A percentile compares a stretch with the other conserved stretches of the same genome.
These are phyloP conservation scores for Dendroctonus valens DNA, from an alignment of 1,140 invertebrate genomes.

Conservation along the genomic window DNA sequence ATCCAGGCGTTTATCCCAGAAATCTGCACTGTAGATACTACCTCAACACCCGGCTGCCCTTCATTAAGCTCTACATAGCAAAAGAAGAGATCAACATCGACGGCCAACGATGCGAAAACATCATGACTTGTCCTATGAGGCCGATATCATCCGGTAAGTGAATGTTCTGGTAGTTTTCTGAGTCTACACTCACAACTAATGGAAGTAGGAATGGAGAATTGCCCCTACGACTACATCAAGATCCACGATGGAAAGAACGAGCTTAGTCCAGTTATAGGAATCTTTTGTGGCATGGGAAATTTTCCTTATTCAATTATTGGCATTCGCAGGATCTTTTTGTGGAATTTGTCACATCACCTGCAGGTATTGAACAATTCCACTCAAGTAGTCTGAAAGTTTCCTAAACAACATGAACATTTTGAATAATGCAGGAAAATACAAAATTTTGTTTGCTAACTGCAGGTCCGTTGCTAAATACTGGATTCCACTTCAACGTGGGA, in stretches of 20 bases:
- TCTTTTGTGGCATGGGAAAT: slow-evolving; percentile 90
- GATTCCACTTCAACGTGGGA: slow-evolving; percentile 90
- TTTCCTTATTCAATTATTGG: slow-evolving; percentile 93
- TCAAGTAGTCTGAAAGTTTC: slow-evolving; percentile 1
- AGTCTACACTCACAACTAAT: too few species aligned
- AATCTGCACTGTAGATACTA: slow-evolving; percentile 87
- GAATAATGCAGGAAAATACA: background rate
- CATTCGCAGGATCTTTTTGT: slow-evolving; percentile 84
- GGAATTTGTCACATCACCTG: slow-evolving; percentile 86
- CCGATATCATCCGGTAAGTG: slow-evolving; percentile 73
- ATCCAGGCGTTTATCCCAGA: slow-evolving; percentile 86
- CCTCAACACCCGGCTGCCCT: slow-evolving; percentile 80
- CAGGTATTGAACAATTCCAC: slow-evolving; percentile 53
- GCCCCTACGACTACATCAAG: slow-evolving; percentile 86
- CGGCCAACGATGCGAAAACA: slow-evolving; percentile 89
- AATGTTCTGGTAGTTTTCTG: background rate
- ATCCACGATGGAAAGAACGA: slow-evolving; percentile 91
- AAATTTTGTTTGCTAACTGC: background rate
- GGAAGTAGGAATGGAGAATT: slow-evolving; percentile 70
- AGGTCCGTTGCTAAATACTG: slow-evolving; percentile 84
- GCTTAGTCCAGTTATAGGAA: slow-evolving; percentile 80
- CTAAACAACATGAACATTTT: slow-evolving; percentile 7
- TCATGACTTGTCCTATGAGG: slow-evolving; percentile 91
- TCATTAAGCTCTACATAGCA: slow-evolving; percentile 89
- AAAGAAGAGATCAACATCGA: slow-evolving; percentile 93